A percentile compares a stretch with the other conserved stretches of the same genome.
phyloP scores from a whole-genome alignment of 2,113 vertebrate species.

The Neomonachus schauinslandi region DNA sequence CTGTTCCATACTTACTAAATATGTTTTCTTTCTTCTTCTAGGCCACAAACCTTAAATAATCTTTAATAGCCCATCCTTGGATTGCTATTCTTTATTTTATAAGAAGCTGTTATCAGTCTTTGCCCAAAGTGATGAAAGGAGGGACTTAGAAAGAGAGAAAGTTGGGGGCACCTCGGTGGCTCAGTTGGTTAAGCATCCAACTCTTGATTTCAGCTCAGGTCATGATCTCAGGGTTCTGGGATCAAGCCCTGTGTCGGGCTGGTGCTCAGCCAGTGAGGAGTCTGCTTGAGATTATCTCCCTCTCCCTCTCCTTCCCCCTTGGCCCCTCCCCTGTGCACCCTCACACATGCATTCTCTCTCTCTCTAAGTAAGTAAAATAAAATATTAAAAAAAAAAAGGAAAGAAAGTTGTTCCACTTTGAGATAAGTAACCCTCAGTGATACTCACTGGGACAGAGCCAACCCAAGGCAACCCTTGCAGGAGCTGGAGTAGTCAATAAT shows the following conservation, averaged over 20 bases:
- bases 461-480: not conserved
- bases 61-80: not conserved
- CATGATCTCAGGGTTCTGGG: not conserved
- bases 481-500: not conserved
- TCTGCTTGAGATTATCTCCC: not conserved
- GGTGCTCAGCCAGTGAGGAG: not conserved
- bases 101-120: not conserved
- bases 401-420: not conserved
- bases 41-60: not conserved
- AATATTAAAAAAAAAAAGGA: not conserved
- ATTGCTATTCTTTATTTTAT: not conserved
- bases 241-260: not conserved
- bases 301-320: not conserved
- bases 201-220: not conserved
- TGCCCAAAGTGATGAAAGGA: not conserved
- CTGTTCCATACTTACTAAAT: not conserved
- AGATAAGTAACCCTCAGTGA: not conserved
- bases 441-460: not conserved
- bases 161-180: not conserved
- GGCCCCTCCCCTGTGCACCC: not conserved
- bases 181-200: not conserved
- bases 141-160: not conserved
- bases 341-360: not conserved
- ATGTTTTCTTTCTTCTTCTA: not conserved
- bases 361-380: not conserved